Evolutionary conservation across 1,140 invertebrate genomes (phyloP), one percentile per base, ranked within the genome.

Genomic region (Musca vetustissima): DNA sequence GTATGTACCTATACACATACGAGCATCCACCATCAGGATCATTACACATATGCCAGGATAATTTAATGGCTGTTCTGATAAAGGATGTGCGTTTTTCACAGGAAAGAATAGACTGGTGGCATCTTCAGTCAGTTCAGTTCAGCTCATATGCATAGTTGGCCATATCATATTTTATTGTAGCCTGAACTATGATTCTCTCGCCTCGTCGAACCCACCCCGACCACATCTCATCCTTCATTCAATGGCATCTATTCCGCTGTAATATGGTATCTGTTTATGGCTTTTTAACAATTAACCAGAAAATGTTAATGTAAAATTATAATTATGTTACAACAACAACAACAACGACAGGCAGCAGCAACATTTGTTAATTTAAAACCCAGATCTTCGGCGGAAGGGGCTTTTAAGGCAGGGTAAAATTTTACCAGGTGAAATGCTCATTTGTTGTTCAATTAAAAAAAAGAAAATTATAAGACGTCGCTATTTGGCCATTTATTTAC

Each of bases 311-410:
- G 77, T 79, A 78, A 79, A 79, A 79, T 79, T 79, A 79, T 79
- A 79, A 79, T 79, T 79, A 79, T 79, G 77, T 77, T 77, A 79
- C 75, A 78, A 61, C 57, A 28, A 61, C 28, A 55, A 55, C 53
- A 24, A 28, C 15, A 55, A 13, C 53, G 24, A 55, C n/a, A n/a
- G 11, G 0, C 22, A 15, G 15, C 76, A 78, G 76, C 73, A 77
- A 79, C 77, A 79, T 79, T 79, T 78, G 77, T 79, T 79, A 79
- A 79, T 79, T 79, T 79, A 79, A 79, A 75, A 77, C 69, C 57
- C 36, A n/a, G n/a, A n/a, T n/a, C 24, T n/a, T n/a, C n/a, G n/a
- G n/a, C n/a, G n/a, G n/a, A n/a, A n/a, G n/a, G n/a, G n/a, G n/a
- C n/a, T n/a, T n/a, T n/a, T n/a, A n/a, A n/a, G n/a, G n/a, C n/a